A percentile compares a stretch with the other conserved stretches of the same genome.
Conservation (phyloP, 2,113 vertebrate species). For the Clarias gariepinus region DNA sequence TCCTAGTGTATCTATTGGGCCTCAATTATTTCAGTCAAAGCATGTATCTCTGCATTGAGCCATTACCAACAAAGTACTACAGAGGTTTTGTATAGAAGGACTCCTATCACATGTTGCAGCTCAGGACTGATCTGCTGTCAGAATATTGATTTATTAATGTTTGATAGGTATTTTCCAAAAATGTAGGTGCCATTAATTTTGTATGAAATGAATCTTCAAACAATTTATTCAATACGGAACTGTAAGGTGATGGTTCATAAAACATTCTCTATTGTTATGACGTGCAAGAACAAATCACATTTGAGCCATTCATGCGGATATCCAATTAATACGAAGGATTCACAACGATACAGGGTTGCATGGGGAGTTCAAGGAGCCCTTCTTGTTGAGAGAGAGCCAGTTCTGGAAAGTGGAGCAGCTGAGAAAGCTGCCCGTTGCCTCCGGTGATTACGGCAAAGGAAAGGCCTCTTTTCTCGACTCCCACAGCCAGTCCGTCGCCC, state of each 20-base stretch:
- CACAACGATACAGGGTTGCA: conserved; percentile 28
- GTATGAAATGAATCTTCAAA: neutral
- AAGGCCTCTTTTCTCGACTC: conserved; percentile 58
- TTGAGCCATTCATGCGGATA: neutral
- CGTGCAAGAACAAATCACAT: neutral
- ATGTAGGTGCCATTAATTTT: neutral
- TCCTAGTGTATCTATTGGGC: neutral
- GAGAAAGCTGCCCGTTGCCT: conserved; percentile 68
- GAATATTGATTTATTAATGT: neutral
- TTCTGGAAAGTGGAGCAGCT: conserved; percentile 72
- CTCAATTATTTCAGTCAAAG: neutral
- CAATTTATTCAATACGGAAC: neutral
- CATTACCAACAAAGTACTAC: too few species aligned
- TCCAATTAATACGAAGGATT: neutral
- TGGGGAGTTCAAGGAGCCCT: conserved; percentile 36
- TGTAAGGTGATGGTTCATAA: neutral
- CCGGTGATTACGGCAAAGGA: conserved; percentile 65
- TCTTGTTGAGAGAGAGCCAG: conserved; percentile 70
- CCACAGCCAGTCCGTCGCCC: conserved; percentile 57
- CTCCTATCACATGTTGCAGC: neutral
- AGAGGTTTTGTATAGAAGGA: neutral
- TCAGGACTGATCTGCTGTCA: neutral
- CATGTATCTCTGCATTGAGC: neutral
- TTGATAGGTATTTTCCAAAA: neutral
- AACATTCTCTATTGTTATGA: neutral